These are phyloP conservation scores for Holacanthella duospinosa DNA, from an alignment of 2,888 invertebrate genomes.

Conservation along the genomic window DNA sequence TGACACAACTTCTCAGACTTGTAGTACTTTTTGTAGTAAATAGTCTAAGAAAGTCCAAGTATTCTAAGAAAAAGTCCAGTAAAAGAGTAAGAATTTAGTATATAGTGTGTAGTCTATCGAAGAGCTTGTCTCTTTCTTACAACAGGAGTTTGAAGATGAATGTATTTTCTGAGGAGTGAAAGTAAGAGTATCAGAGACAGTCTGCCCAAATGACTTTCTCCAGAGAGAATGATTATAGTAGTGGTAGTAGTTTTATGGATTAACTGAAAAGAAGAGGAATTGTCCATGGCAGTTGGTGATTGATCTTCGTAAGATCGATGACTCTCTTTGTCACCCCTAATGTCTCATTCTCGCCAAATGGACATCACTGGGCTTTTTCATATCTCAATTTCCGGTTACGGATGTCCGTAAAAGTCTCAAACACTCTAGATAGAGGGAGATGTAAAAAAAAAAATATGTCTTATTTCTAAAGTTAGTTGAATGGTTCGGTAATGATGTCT, in stretches of 20 bases:
- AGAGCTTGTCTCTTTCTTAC: neutral
- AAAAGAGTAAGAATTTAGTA: too few species aligned
- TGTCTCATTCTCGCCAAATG: constrained; percentile 34
- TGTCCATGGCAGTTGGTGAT: constrained; percentile 35
- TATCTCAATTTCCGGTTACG: neutral
- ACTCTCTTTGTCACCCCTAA: constrained; percentile 29
- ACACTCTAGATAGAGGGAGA: neutral
- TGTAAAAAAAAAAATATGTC: too few species aligned
- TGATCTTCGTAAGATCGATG: constrained; percentile 37
- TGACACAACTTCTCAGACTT: neutral
- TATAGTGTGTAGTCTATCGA: too few species aligned
- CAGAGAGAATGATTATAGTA: constrained; percentile 32
- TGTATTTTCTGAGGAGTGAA: neutral
- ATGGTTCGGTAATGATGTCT: too few species aligned
- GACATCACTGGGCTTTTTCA: neutral
- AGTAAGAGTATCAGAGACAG: neutral
- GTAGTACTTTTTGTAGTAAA: neutral
- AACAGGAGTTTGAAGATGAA: neutral
- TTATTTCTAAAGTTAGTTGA: too few species aligned
- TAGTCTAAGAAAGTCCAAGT: too few species aligned
- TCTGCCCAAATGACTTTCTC: neutral
- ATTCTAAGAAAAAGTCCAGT: too few species aligned
- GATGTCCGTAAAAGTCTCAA: neutral
- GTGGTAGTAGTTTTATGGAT: neutral
- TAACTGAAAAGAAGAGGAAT: constrained; percentile 23